Percentiles rank a stretch among this genome's conserved stretches.
phyloP scores from a whole-genome alignment of 2,113 vertebrate species.

The Cavia porcellus region DNA sequence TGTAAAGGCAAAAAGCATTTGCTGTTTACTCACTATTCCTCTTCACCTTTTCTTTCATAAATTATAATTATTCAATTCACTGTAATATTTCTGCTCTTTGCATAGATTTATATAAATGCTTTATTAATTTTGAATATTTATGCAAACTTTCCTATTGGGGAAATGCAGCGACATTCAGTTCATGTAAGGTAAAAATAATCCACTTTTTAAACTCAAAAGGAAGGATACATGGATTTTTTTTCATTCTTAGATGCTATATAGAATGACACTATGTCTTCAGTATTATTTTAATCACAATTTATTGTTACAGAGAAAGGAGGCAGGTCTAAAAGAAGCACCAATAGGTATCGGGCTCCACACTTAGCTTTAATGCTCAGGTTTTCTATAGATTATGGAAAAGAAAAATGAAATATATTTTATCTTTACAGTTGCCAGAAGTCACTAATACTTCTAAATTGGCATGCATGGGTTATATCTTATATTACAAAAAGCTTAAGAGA shows the following conservation, averaged over 20 bases:
- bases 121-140: constrained; percentile 82
- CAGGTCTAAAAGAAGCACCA: constrained; percentile 68
- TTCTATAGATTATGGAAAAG: constrained; percentile 69
- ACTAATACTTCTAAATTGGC: constrained; percentile 84
- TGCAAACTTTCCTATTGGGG: constrained; percentile 62
- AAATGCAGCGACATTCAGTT: constrained; percentile 62
- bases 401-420: constrained; percentile 84
- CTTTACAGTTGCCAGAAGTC: constrained; percentile 84
- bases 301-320: constrained; percentile 80
- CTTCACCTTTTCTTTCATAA: background rate
- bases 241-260: constrained; percentile 66
- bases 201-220: constrained; percentile 73
- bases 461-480: constrained; percentile 85
- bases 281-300: constrained; percentile 81
- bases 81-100: constrained; percentile 53
- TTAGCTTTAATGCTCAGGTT: constrained; percentile 65
- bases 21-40: background rate
- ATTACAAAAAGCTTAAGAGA: constrained; percentile 84
- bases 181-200: constrained; percentile 63
- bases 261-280: constrained; percentile 55
- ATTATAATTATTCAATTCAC: constrained; percentile 32
- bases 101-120: constrained; percentile 76
- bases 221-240: constrained; percentile 42
- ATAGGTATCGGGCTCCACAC: constrained; percentile 53
- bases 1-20: background rate